phyloP scores from a whole-genome alignment of 2,113 vertebrate genomes.

The Sorex araneus region DNA sequence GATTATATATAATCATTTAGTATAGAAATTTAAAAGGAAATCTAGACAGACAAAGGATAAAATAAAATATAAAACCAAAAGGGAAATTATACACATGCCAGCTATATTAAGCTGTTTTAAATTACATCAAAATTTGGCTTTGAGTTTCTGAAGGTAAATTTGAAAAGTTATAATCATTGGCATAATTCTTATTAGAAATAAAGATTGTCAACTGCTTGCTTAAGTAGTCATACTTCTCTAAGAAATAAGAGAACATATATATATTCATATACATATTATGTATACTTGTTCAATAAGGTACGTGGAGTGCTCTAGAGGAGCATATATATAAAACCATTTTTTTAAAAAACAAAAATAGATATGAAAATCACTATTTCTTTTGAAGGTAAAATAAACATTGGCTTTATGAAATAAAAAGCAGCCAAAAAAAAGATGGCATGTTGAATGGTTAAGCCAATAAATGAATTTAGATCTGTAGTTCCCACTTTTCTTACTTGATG shows the following conservation, averaged over 20 bases:
- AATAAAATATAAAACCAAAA: conserved; percentile 21
- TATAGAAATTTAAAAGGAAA: background rate
- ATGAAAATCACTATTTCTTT: conserved; percentile 21
- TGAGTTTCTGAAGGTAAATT: background rate
- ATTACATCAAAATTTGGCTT: conserved; percentile 30
- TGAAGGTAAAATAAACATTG: background rate
- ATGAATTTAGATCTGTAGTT: background rate
- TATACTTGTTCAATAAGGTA: background rate
- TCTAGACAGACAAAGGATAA: background rate
- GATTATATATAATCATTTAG: conserved; percentile 12
- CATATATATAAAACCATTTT: background rate
- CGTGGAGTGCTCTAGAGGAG: background rate
- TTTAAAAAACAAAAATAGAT: background rate
- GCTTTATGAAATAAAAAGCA: background rate
- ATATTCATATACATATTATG: background rate
- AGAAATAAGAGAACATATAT: conserved; percentile 21
- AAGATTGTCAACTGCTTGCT: background rate
- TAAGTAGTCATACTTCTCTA: background rate
- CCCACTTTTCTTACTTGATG: background rate
- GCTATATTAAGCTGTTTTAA: conserved; percentile 28
- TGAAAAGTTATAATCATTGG: background rate
- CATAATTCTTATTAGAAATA: conserved; percentile 2
- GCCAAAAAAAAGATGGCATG: background rate
- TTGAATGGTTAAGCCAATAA: background rate
- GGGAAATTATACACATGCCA: background rate